phyloP scores from a whole-genome alignment of 2,797 vertebrate genomes.

The Cetoscarus ocellatus region DNA sequence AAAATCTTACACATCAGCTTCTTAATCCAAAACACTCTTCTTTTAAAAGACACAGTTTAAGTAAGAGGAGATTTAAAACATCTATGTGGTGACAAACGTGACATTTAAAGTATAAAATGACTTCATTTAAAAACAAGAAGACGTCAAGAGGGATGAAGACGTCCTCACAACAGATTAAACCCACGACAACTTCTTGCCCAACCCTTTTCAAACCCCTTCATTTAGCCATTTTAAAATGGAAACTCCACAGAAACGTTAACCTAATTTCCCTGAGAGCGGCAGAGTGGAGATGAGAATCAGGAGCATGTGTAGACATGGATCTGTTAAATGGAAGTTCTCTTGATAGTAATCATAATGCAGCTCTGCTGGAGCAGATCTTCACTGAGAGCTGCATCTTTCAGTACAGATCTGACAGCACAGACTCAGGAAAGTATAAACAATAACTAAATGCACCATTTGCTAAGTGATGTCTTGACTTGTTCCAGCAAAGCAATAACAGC shows the following conservation, averaged over 20 bases:
- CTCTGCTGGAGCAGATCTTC: constrained; percentile 41
- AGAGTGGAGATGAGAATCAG: constrained; percentile 65
- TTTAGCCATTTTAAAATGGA: constrained; percentile 73
- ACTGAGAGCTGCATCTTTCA: constrained; percentile 38
- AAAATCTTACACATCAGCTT: not conserved
- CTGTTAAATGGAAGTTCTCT: constrained; percentile 61
- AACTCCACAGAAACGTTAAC: constrained; percentile 72
- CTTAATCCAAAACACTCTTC: constrained; percentile 25
- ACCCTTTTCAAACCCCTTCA: constrained; percentile 54
- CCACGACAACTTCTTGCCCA: constrained; percentile 52
- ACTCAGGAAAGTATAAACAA: constrained; percentile 38
- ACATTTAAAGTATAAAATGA: constrained; percentile 51
- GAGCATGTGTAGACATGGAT: constrained; percentile 69
- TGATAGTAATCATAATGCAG: constrained; percentile 68
- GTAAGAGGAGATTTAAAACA: constrained; percentile 25
- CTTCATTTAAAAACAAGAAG: constrained; percentile 47
- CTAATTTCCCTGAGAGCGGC: constrained; percentile 69
- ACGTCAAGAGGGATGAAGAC: constrained; percentile 56
- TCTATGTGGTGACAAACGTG: constrained; percentile 50
- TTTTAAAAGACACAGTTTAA: constrained; percentile 11
- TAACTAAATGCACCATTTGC: constrained; percentile 42
- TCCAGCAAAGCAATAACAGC: constrained; percentile 49
- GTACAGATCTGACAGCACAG: constrained; percentile 31
- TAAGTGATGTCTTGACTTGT: constrained; percentile 29
- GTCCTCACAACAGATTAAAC: constrained; percentile 48